Percentiles rank a stretch among this genome's conserved stretches.
Conservation (phyloP, 2,113 vertebrate genomes). For the Tonatia bakeri region DNA sequence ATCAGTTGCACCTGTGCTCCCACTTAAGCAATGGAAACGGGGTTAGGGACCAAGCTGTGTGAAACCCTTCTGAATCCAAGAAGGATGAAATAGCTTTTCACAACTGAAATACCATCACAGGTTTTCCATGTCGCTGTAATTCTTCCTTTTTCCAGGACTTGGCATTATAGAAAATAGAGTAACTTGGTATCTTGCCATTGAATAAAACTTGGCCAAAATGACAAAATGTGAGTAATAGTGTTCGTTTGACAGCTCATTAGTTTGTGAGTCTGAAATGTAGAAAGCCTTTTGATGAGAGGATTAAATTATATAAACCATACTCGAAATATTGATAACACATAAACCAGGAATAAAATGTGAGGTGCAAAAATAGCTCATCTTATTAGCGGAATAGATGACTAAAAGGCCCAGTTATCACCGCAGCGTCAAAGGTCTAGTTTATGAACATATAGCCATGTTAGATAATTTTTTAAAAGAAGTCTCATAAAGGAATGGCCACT, state of each 20-base stretch:
- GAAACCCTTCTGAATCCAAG: neutral
- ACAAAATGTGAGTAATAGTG: neutral
- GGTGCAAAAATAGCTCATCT: neutral
- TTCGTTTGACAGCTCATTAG: neutral
- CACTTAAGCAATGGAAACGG: neutral
- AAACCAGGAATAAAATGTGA: neutral
- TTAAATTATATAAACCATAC: neutral
- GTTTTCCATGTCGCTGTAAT: neutral
- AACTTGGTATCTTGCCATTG: neutral
- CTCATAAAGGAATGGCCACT: neutral
- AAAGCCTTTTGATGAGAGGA: neutral
- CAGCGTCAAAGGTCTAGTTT: neutral
- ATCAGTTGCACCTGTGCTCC: neutral
- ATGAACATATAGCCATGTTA: neutral
- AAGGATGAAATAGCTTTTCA: neutral
- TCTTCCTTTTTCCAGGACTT: neutral
- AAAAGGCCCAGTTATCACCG: neutral
- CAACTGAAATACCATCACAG: neutral
- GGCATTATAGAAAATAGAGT: neutral
- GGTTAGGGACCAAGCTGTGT: neutral
- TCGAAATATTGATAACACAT: neutral
- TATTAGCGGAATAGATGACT: neutral
- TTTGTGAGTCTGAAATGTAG: constrained; percentile 24
- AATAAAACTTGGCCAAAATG: constrained; percentile 6
- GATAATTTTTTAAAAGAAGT: neutral